A percentile compares a stretch with the other conserved stretches of the same genome.
phyloP scores from a whole-genome alignment of 2,797 vertebrate species.

The Notolepis coatsorum region DNA sequence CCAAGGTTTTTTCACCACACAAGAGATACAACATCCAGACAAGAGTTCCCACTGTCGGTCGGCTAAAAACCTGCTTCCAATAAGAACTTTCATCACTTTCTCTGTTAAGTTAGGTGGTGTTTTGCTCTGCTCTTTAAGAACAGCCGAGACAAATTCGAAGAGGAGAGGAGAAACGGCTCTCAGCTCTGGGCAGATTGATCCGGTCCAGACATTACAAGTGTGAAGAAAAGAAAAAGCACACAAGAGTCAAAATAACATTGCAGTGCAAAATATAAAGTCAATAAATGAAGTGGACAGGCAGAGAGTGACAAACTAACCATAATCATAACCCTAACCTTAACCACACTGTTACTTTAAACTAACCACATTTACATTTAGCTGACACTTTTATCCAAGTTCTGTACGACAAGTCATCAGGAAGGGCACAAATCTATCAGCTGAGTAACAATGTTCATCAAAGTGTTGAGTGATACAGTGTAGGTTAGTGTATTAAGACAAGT shows the following conservation, averaged over 20 bases:
- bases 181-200: slow-evolving; percentile 56
- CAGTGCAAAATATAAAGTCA: slow-evolving; percentile 46
- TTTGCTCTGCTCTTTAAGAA: slow-evolving; percentile 65
- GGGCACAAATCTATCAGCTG: too few species aligned
- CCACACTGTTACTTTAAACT: too few species aligned
- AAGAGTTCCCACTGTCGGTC: slow-evolving; percentile 59
- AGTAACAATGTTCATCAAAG: too few species aligned
- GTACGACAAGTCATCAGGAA: too few species aligned
- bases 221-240: slow-evolving; percentile 58
- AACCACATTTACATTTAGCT: too few species aligned
- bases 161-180: slow-evolving; percentile 50
- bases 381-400: too few species aligned
- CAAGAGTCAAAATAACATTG: slow-evolving; percentile 62
- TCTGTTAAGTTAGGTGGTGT: slow-evolving; percentile 55
- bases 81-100: slow-evolving; percentile 64
- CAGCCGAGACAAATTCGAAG: slow-evolving; percentile 51
- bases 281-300: too few species aligned
- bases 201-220: slow-evolving; percentile 65
- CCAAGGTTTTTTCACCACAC: slow-evolving; percentile 58
- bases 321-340: too few species aligned
- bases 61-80: slow-evolving; percentile 68
- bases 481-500: too few species aligned
- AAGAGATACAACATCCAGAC: slow-evolving; percentile 52
- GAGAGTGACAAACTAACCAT: too few species aligned
- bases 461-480: too few species aligned